These are phyloP conservation scores for Ischnus inquisitorius DNA, from an alignment of 2,888 invertebrate genomes.

Conservation along the genomic window DNA sequence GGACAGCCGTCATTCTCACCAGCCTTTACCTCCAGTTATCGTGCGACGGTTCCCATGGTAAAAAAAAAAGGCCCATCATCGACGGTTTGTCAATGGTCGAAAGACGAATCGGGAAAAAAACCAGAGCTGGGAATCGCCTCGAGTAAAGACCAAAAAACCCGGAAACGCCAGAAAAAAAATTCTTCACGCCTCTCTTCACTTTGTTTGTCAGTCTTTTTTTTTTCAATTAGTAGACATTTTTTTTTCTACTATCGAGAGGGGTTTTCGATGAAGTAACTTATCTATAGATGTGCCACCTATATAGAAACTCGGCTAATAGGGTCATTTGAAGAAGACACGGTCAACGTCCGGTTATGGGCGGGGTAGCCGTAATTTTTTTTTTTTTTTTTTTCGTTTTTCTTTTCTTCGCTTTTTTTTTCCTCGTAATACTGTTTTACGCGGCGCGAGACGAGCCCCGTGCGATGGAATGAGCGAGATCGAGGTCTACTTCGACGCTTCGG, in stretches of 20 bases:
- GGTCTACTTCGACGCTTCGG: slow-evolving; percentile 68
- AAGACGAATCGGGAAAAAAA: slow-evolving; percentile 12
- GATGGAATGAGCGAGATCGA: slow-evolving; percentile 51
- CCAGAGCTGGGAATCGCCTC: not conserved
- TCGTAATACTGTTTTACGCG: slow-evolving; percentile 56
- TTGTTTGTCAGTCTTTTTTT: not conserved
- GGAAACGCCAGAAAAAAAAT: not conserved
- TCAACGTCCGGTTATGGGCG: slow-evolving; percentile 70
- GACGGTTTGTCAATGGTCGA: slow-evolving; percentile 30
- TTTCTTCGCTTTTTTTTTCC: slow-evolving; percentile 10
- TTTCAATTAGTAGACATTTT: not conserved
- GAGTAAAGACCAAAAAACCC: slow-evolving; percentile 1
- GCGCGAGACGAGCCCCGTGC: slow-evolving; percentile 48
- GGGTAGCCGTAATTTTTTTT: slow-evolving; percentile 14
- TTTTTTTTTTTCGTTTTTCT: slow-evolving; percentile 15
- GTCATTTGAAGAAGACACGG: slow-evolving; percentile 70
- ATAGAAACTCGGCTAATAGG: slow-evolving; percentile 68
- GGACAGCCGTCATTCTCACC: slow-evolving; percentile 59
- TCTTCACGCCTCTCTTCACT: not conserved
- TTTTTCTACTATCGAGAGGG: slow-evolving; percentile 5
- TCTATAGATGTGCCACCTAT: slow-evolving; percentile 23
- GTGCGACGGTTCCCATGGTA: slow-evolving; percentile 45
- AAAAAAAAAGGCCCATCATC: slow-evolving; percentile 1
- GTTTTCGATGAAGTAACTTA: slow-evolving; percentile 37
- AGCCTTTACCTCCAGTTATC: slow-evolving; percentile 19